These are phyloP conservation scores for Cetoscarus ocellatus DNA, from an alignment of 2,797 vertebrate genomes.

Conservation along the genomic window DNA sequence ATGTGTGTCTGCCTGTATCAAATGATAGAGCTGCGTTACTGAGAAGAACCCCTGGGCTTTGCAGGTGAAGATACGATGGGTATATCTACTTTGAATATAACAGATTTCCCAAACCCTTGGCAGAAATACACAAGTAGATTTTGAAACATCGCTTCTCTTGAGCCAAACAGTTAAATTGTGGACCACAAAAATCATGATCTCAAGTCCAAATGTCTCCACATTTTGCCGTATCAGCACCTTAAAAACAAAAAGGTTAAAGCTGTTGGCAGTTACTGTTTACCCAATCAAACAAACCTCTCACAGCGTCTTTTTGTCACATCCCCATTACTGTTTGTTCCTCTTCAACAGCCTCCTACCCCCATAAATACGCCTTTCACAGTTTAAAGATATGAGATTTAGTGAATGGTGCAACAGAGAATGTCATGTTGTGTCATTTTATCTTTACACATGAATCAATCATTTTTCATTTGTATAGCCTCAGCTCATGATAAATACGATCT, in stretches of 20 bases:
- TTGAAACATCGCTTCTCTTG: neutral
- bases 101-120: neutral
- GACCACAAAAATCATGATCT: neutral
- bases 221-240: neutral
- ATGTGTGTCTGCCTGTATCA: slow-evolving; percentile 2
- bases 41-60: slow-evolving; percentile 8
- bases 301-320: neutral
- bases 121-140: too few relatives aligned
- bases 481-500: too few relatives aligned
- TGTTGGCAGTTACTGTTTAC: neutral
- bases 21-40: slow-evolving; percentile 10
- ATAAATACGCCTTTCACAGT: neutral
- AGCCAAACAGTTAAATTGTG: too few relatives aligned
- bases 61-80: neutral
- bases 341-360: neutral
- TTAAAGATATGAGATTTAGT: neutral
- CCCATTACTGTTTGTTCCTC: neutral
- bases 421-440: too few relatives aligned
- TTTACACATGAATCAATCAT: too few relatives aligned
- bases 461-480: too few relatives aligned
- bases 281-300: too few relatives aligned
- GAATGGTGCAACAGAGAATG: neutral
- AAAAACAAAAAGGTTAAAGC: too few relatives aligned
- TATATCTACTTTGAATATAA: neutral
- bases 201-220: neutral